Conservation (phyloP, 2,888 invertebrate genomes). For the Himalopsyche kuldschensis region DNA sequence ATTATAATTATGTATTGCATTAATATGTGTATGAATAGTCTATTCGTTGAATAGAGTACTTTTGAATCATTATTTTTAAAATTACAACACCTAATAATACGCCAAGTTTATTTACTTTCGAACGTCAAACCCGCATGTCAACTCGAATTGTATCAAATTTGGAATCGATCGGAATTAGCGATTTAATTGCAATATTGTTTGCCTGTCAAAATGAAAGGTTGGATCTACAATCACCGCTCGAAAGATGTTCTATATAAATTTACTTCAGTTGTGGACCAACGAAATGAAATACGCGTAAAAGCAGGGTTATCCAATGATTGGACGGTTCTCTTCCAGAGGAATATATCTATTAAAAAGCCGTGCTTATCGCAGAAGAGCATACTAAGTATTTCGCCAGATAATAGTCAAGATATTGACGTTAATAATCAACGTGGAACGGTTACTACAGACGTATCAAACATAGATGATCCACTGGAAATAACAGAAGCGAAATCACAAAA, state of each 20-base stretch:
- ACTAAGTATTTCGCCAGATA: not conserved
- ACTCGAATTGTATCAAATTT: too few relatives aligned
- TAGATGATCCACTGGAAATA: not conserved
- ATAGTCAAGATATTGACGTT: not conserved
- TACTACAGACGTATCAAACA: not conserved
- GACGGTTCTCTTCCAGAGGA: not conserved
- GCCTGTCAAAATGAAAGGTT: not conserved
- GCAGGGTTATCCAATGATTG: not conserved
- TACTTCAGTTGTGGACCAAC: not conserved
- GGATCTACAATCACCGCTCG: not conserved
- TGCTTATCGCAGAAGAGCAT: not conserved
- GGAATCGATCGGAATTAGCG: too few relatives aligned
- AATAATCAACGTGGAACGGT: not conserved
- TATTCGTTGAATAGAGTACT: too few relatives aligned
- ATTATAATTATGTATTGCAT: too few relatives aligned
- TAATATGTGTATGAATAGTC: too few relatives aligned
- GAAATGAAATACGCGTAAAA: not conserved
- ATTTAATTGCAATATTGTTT: too few relatives aligned
- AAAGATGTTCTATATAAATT: not conserved
- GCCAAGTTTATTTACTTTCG: too few relatives aligned
- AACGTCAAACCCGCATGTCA: too few relatives aligned
- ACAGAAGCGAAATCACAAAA: not conserved
- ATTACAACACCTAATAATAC: too few relatives aligned
- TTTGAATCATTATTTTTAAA: too few relatives aligned
- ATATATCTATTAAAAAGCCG: not conserved